Evolutionary conservation across 2,888 invertebrate species (phyloP).

Genomic region (Exocentrus adspersus): DNA sequence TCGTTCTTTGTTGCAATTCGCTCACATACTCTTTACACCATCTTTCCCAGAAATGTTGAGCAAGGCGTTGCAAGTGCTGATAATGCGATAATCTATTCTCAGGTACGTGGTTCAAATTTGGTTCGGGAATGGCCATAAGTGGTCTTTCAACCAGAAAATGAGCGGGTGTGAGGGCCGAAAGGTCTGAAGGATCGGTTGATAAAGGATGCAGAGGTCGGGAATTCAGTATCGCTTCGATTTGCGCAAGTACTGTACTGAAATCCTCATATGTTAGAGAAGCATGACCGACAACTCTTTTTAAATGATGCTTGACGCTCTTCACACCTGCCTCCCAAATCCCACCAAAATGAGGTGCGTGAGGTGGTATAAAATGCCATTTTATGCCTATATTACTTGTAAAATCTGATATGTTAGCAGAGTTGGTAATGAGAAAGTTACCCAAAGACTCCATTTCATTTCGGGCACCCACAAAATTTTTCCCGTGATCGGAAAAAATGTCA

Average conservation of each 20-base stretch:
- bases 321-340: neutral
- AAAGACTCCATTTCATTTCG: too few relatives aligned
- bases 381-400: too few relatives aligned
- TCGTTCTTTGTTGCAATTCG: neutral
- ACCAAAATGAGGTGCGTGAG: neutral
- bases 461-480: too few relatives aligned
- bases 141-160: neutral
- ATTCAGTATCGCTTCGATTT: neutral
- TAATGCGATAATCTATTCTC: neutral
- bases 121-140: neutral
- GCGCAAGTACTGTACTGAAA: neutral
- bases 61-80: neutral
- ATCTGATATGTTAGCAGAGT: too few relatives aligned
- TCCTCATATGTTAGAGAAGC: neutral
- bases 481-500: too few relatives aligned
- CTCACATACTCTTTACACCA: neutral
- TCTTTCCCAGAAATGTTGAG: neutral
- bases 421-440: neutral
- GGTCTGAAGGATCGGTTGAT: neutral
- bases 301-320: neutral
- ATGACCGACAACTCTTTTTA: neutral
- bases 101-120: neutral
- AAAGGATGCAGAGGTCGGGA: neutral
- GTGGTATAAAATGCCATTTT: neutral
- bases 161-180: neutral